Base-by-base conservation (phyloP, 2,797 vertebrate species). In the Anabacerthia variegaticeps region DNA sequence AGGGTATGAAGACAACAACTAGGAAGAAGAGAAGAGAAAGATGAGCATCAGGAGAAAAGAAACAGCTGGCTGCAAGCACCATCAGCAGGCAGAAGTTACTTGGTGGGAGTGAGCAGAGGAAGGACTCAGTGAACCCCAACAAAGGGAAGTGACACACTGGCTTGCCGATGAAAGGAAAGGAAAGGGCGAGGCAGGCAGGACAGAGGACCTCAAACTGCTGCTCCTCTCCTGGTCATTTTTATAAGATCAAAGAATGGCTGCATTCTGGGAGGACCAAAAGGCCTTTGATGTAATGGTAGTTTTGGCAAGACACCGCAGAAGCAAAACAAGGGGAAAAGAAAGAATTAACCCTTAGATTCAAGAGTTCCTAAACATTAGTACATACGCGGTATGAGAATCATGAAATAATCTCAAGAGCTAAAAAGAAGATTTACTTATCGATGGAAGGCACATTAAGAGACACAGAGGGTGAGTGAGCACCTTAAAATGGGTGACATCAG, bases 271-370 rank as follows among this genome's bases (percentile, higher is more conserved):
- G 54, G 36, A 95, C 78, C 61, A 92, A 56, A 85, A 87, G 67
- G 49, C 27, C 87, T 96, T 97, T 97, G 94, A 96, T 94, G 92
- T 91, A 87, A 85, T 46, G 36, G 78, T 76, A 91, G 68, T 89
- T 94, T 94, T 96, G 91, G 96, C 96, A 94, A 92, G 46, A 89
- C 28, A 58, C 71, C 56, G 86, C 56, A 89, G 48, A 91, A 93
- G 51, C 51, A 93, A 81, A 82, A 62, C 37, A 80, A 92, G 65
- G 59, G 32, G 41, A 85, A 32, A 94, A 72, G 22, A 84, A 77
- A 84, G 22, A 46, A 81, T 82, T 91, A 95, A 93, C 84, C 23
- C 81, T 80, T 66, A 20, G 8, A 75, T 58, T 84, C 18, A 80
- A 41, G 71, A 71, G n/a, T 85, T 93, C 49, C 68, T 80, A 62